Evolutionary conservation across 2,113 vertebrate genomes (phyloP).

Genomic region (Amphiprion percula): DNA sequence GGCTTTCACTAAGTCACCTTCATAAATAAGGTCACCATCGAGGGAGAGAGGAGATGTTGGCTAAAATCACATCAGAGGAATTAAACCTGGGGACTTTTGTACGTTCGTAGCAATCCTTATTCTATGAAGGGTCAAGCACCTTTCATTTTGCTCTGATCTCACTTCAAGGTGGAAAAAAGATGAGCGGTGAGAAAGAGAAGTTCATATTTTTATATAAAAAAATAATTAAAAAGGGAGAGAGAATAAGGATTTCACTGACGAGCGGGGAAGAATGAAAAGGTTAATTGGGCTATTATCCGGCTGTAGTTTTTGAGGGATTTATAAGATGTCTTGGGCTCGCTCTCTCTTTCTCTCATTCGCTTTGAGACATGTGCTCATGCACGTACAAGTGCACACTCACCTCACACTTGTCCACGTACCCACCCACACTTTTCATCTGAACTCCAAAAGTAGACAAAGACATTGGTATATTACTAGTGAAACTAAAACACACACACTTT

Average conservation of each 20-base stretch:
- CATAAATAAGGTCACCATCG: constrained; percentile 72
- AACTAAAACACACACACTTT: neutral
- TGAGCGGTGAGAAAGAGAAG: constrained; percentile 58
- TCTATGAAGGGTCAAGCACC: constrained; percentile 65
- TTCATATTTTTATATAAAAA: constrained; percentile 79
- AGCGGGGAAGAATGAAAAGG: constrained; percentile 85
- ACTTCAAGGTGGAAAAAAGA: constrained; percentile 31
- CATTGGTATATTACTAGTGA: neutral
- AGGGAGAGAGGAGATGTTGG: constrained; percentile 59
- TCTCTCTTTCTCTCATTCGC: constrained; percentile 69
- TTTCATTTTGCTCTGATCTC: constrained; percentile 63
- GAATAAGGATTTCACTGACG: constrained; percentile 80
- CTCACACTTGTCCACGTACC: constrained; percentile 23
- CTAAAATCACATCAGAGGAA: constrained; percentile 66
- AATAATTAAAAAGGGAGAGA: constrained; percentile 2
- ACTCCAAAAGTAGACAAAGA: neutral
- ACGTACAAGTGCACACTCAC: constrained; percentile 10
- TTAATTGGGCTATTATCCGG: constrained; percentile 88
- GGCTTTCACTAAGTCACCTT: constrained; percentile 62
- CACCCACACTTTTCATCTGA: constrained; percentile 10
- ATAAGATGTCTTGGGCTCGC: constrained; percentile 77
- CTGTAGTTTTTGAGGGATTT: constrained; percentile 87
- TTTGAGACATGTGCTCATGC: constrained; percentile 57
- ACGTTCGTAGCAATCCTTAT: constrained; percentile 51
- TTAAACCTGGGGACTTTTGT: constrained; percentile 74